These are phyloP conservation scores for Deilephila elpenor DNA, from an alignment of 2,888 invertebrate species.

Conservation along the genomic window DNA sequence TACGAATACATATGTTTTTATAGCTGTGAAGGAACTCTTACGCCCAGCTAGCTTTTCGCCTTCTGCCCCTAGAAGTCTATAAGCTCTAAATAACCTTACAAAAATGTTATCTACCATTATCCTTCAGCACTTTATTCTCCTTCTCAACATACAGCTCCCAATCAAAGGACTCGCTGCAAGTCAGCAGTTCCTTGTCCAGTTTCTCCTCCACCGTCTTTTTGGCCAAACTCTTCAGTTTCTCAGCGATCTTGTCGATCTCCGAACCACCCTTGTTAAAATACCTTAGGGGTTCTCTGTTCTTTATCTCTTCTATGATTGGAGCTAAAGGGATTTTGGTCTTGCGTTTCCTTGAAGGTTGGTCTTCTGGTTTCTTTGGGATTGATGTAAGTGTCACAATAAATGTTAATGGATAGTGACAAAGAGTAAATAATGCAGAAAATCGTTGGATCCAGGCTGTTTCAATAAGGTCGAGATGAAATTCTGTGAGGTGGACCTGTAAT, in stretches of 20 bases:
- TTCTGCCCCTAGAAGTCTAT: no score
- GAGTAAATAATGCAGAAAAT: background rate
- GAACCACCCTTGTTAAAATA: constrained; percentile 54
- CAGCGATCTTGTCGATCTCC: constrained; percentile 80
- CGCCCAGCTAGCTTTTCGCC: no score
- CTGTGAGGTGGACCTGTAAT: no score
- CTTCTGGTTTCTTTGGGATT: constrained; percentile 32
- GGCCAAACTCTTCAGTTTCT: constrained; percentile 73
- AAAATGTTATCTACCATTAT: constrained; percentile 45
- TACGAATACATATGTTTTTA: no score
- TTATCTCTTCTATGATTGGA: constrained; percentile 76
- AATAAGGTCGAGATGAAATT: no score
- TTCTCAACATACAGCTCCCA: constrained; percentile 47
- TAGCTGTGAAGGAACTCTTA: no score
- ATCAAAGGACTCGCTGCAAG: constrained; percentile 71
- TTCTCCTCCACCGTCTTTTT: constrained; percentile 58
- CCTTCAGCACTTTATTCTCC: constrained; percentile 38
- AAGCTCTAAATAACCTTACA: background rate
- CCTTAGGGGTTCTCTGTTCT: constrained; percentile 65
- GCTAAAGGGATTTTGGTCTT: constrained; percentile 67
- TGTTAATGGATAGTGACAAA: background rate
- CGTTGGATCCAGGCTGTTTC: no score
- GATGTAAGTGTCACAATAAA: background rate
- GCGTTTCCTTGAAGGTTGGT: constrained; percentile 45
- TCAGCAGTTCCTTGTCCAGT: constrained; percentile 66